Evolutionary conservation across 2,113 vertebrate genomes (phyloP).

Genomic region (Labrus mixtus): DNA sequence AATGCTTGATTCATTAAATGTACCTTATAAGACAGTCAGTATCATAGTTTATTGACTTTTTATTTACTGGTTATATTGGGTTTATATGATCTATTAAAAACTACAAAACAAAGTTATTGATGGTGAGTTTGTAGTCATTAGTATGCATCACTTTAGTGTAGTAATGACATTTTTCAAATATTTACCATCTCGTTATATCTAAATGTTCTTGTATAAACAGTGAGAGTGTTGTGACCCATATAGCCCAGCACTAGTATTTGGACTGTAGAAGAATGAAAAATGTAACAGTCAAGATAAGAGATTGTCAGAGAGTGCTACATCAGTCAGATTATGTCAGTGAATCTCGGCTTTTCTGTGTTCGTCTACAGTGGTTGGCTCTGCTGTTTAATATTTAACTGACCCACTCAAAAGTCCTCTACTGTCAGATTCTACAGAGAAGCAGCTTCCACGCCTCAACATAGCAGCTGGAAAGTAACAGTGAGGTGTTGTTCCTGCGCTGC

Average conservation of each 20-base stretch:
- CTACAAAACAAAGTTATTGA: too few species aligned
- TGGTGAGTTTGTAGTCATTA: not conserved
- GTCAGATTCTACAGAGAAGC: conserved; percentile 1
- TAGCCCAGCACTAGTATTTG: not conserved
- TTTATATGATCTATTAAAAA: too few species aligned
- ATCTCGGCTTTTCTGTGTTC: not conserved
- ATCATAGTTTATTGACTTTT: too few species aligned
- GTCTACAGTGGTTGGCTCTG: conserved; percentile 3
- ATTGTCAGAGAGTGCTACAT: not conserved
- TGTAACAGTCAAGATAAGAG: not conserved
- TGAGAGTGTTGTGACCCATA: not conserved
- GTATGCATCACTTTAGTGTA: not conserved
- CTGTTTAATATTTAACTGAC: conserved; percentile 35
- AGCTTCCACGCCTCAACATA: conserved; percentile 15
- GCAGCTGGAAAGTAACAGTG: conserved; percentile 19
- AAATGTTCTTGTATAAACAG: not conserved
- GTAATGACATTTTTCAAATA: not conserved
- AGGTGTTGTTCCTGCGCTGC: conserved; percentile 23
- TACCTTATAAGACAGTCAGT: too few species aligned
- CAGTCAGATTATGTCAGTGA: conserved; percentile 25
- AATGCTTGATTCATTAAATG: too few species aligned
- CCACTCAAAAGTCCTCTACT: conserved; percentile 5
- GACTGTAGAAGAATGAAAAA: conserved; percentile 1
- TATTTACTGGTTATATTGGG: too few species aligned
- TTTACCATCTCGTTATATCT: not conserved